phyloP scores from a whole-genome alignment of 2,797 vertebrate species.

The Hirundo rustica region DNA sequence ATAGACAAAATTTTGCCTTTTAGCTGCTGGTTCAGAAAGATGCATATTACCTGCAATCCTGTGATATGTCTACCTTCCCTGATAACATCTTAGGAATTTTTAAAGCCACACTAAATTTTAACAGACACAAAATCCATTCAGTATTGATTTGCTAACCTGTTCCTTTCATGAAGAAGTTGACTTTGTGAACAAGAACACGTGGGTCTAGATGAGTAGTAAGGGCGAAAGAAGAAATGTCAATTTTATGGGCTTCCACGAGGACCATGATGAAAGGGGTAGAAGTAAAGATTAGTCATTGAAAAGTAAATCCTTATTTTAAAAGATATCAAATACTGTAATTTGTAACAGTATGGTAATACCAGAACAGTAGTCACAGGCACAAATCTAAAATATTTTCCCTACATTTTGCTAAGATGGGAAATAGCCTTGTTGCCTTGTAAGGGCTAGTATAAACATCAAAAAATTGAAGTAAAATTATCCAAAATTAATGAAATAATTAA shows the following conservation, averaged over 20 bases:
- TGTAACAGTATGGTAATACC: not conserved
- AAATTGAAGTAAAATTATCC: not conserved
- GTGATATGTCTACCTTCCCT: not conserved
- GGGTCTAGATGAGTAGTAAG: not conserved
- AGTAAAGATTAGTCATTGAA: not conserved
- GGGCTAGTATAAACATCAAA: not conserved
- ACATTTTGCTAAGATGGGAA: not conserved
- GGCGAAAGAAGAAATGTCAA: not conserved
- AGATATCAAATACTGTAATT: not conserved
- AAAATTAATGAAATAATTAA: not conserved
- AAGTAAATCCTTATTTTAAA: not conserved
- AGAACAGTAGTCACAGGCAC: not conserved
- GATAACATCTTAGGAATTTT: not conserved
- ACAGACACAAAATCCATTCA: not conserved
- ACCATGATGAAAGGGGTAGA: not conserved
- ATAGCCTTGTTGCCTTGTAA: not conserved
- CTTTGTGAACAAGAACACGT: not conserved
- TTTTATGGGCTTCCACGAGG: not conserved
- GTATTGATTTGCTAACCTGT: not conserved
- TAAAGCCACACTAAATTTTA: not conserved
- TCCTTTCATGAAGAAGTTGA: not conserved
- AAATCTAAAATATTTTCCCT: not conserved
- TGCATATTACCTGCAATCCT: accelerated
- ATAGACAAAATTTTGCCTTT: not conserved
- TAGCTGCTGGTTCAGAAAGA: not conserved